Evolutionary conservation across 1,140 invertebrate species (phyloP), one percentile per base, ranked within the genome.

Genomic region (Wasmannia auropunctata): DNA sequence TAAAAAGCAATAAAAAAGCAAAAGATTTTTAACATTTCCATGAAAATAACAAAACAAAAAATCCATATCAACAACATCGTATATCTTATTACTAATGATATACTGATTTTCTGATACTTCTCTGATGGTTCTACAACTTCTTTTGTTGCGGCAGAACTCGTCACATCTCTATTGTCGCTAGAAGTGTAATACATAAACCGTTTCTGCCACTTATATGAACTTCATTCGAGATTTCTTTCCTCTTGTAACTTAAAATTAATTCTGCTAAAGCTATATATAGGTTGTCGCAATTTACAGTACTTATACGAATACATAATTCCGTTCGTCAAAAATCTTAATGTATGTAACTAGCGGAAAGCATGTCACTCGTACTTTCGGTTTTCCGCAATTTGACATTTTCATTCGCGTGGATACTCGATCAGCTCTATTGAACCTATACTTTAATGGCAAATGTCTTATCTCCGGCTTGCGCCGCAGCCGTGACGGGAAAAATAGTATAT

Each of bases 401-500:
- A 74, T 43, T 58, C 25, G 19, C 49, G 19, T 37, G 77, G 25
- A 11, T 7, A 43, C 65, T 72, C 79, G 67, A 74, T 83, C 67
- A 58, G 25, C 25, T 43, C 51, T 69, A 72, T 81, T 81, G 56
- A 83, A 83, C 37, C n/a, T n/a, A 43, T 22, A 43, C 37, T 83
- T 74, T 74, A 83, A 80, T 69, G 25, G 34, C 51, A 56, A 58
- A 83, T 54, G 28, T 70, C 51, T 81, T 72, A 72, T 72, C 65
- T 70, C n/a, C 65, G 46, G 43, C 7, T 79, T 34, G 40, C 46
- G 34, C 63, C 31, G 34, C 49, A 49, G 31, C 49, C 37, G 43
- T 81, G 85, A 86, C 63, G 76, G 28, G 63, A 58, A 49, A 60
- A 79, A 69, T 54, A 22, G 76, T 70, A 79, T 69, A 70, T 80